A percentile compares a stretch with the other conserved stretches of the same genome.
Evolutionary conservation across 2,888 invertebrate species (phyloP).

Genomic region (Drosophila tanythrix): DNA sequence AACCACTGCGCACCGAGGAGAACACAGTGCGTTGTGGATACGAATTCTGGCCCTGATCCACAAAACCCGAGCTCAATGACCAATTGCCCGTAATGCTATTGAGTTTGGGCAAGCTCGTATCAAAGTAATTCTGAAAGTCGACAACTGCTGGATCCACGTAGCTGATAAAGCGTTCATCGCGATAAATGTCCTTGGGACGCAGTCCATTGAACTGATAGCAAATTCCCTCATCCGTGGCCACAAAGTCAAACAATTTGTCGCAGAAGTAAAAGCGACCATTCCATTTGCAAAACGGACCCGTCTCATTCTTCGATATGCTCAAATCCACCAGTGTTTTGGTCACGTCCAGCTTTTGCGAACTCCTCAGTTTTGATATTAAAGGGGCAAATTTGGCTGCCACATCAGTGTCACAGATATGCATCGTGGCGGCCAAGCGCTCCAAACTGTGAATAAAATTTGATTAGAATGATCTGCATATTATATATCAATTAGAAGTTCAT

Average conservation of each 20-base stretch:
- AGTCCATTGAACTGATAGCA: conserved; percentile 84
- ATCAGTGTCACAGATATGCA: conserved; percentile 83
- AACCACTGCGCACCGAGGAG: conserved; percentile 88
- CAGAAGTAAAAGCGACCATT: conserved; percentile 83
- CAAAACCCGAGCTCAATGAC: conserved; percentile 88
- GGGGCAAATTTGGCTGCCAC: conserved; percentile 70
- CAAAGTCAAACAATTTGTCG: conserved; percentile 78
- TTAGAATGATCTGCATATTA: neutral
- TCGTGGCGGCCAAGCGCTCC: conserved; percentile 74
- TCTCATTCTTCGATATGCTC: conserved; percentile 79
- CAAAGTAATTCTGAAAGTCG: conserved; percentile 77
- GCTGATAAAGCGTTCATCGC: conserved; percentile 74
- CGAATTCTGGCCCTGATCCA: conserved; percentile 86
- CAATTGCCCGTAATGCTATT: conserved; percentile 84
- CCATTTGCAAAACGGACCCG: conserved; percentile 83
- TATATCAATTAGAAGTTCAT: neutral
- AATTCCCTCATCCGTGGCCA: conserved; percentile 83
- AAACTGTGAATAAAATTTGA: conserved; percentile 57
- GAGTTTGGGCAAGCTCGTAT: conserved; percentile 42
- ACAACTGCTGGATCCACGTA: conserved; percentile 74
- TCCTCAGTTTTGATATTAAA: conserved; percentile 54
- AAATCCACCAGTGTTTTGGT: conserved; percentile 75
- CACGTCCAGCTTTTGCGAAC: conserved; percentile 37
- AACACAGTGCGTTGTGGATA: conserved; percentile 89
- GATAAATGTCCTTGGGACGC: conserved; percentile 78